These are phyloP conservation scores for Podarcis muralis DNA, from an alignment of 2,113 vertebrate genomes.

Conservation along the genomic window DNA sequence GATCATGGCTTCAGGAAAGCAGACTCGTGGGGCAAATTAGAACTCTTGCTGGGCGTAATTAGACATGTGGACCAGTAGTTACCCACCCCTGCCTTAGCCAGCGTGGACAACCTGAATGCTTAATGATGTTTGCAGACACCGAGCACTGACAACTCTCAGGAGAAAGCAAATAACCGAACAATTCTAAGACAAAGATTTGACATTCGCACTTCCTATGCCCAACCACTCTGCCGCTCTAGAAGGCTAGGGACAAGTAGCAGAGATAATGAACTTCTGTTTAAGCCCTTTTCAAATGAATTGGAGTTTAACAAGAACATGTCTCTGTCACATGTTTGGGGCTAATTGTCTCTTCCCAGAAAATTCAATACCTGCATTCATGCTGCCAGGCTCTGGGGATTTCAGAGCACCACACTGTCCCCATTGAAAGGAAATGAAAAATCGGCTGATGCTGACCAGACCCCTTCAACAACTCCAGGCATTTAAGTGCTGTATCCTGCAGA, in stretches of 20 bases:
- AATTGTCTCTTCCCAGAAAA: slow-evolving; percentile 70
- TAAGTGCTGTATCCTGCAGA: slow-evolving; percentile 76
- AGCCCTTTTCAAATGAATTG: neutral
- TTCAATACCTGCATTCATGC: slow-evolving; percentile 76
- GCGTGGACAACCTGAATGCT: neutral
- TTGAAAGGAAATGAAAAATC: slow-evolving; percentile 81
- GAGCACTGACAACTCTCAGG: neutral
- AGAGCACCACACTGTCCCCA: slow-evolving; percentile 75
- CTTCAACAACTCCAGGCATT: slow-evolving; percentile 71
- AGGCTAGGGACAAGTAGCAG: neutral
- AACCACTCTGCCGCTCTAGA: neutral
- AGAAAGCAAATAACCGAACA: slow-evolving; percentile 19
- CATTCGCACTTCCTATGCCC: neutral
- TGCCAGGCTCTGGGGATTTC: slow-evolving; percentile 69
- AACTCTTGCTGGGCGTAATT: no score
- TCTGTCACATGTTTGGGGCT: slow-evolving; percentile 63
- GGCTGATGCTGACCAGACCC: slow-evolving; percentile 79
- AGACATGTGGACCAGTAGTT: no score
- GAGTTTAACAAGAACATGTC: slow-evolving; percentile 25
- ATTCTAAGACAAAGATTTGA: neutral
- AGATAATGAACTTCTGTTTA: neutral
- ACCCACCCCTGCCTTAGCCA: no score
- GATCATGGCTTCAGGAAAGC: no score
- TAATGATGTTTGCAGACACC: neutral
- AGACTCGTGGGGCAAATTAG: no score